Percentiles rank a stretch among this genome's conserved stretches.
phyloP scores from a whole-genome alignment of 2,113 vertebrate genomes.

The Etheostoma spectabile region DNA sequence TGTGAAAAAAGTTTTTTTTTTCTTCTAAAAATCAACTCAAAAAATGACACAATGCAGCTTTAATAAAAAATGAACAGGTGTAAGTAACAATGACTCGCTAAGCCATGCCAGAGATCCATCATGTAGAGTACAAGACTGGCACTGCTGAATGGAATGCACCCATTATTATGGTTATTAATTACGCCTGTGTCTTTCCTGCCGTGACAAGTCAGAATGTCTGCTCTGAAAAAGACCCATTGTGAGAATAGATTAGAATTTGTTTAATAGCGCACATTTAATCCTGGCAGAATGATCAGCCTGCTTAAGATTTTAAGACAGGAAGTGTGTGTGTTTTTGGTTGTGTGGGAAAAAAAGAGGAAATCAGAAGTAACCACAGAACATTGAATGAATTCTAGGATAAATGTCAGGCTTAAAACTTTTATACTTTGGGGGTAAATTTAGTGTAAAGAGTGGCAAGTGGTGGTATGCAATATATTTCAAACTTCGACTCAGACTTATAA shows the following conservation, averaged over 20 bases:
- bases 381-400: not conserved
- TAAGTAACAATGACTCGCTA: not conserved
- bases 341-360: not conserved
- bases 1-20: too few relatives aligned
- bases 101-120: conserved; percentile 12
- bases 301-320: conserved; percentile 22
- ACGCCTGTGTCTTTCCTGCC: conserved; percentile 36
- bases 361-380: not conserved
- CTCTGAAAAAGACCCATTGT: conserved; percentile 17
- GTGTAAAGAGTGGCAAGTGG: not conserved
- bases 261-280: conserved; percentile 29
- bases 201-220: conserved; percentile 39
- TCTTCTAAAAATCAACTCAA: too few relatives aligned
- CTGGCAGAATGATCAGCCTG: not conserved
- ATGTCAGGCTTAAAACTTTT: not conserved
- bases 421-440: not conserved
- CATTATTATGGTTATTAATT: conserved; percentile 10
- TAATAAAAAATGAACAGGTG: conserved; percentile 1
- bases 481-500: conserved; percentile 37
- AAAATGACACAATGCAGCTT: too few relatives aligned
- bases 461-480: not conserved
- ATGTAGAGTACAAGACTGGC: conserved; percentile 4
- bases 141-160: conserved; percentile 8
- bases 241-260: conserved; percentile 26
- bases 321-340: conserved; percentile 16